Conservation (phyloP, 2,797 vertebrate species). For the Carcharodon carcharias region DNA sequence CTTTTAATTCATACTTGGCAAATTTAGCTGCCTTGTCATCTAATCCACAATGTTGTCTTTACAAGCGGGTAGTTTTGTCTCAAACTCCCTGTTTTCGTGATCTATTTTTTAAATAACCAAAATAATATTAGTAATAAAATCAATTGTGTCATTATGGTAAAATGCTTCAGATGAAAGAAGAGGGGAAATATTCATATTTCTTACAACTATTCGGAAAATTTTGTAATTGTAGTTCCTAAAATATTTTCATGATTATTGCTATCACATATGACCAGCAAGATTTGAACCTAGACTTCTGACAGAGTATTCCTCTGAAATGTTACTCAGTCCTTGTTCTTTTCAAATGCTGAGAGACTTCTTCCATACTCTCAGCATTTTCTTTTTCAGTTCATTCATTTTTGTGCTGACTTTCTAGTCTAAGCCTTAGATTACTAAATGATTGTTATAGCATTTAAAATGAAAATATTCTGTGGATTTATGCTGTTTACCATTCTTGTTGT, state of each 20-base stretch:
- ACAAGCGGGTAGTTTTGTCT: neutral
- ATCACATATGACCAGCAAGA: neutral
- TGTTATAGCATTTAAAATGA: neutral
- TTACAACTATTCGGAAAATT: neutral
- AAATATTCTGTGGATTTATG: neutral
- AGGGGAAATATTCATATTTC: neutral
- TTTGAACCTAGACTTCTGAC: neutral
- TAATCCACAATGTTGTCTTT: neutral
- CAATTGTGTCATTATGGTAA: neutral
- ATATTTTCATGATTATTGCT: constrained; percentile 8
- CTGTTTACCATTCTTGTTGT: neutral
- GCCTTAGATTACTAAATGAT: neutral
- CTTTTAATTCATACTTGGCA: neutral
- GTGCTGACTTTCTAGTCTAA: neutral
- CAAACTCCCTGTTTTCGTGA: neutral
- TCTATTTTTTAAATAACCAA: neutral
- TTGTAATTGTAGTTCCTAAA: neutral
- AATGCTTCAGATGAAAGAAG: neutral
- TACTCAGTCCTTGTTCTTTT: neutral
- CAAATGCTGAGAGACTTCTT: neutral
- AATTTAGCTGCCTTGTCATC: neutral
- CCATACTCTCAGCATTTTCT: neutral
- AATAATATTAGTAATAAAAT: neutral
- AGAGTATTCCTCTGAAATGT: neutral
- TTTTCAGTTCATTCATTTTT: neutral